These are phyloP conservation scores for Centropristis striata DNA, from an alignment of 2,113 vertebrate genomes.

Conservation along the genomic window DNA sequence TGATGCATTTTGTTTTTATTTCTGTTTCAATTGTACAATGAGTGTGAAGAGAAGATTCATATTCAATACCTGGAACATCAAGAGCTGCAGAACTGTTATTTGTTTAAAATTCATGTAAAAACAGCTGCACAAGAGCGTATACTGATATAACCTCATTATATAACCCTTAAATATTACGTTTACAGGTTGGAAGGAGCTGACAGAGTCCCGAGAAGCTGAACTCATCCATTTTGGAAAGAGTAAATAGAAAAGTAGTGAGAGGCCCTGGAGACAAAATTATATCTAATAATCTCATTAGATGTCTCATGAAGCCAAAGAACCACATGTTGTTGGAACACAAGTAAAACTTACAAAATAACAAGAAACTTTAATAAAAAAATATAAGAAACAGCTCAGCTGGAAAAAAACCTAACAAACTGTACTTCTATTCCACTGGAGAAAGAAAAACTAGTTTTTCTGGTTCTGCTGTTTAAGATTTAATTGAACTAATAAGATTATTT, in stretches of 20 bases:
- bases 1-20: too few relatives aligned
- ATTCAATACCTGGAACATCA: background rate
- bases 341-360: background rate
- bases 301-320: background rate
- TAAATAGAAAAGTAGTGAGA: background rate
- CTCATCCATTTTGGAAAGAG: slow-evolving; percentile 7
- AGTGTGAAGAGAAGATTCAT: background rate
- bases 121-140: background rate
- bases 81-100: background rate
- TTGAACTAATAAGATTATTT: slow-evolving; percentile 19
- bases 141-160: too few relatives aligned
- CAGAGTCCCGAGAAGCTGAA: background rate
- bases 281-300: background rate
- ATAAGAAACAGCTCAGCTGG: background rate
- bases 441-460: background rate
- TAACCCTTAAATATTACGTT: background rate
- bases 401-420: background rate
- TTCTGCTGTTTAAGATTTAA: background rate
- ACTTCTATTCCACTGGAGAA: too few relatives aligned
- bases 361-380: background rate
- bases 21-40: too few relatives aligned
- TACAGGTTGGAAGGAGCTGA: background rate
- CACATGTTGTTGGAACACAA: slow-evolving; percentile 9
- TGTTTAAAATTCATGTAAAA: background rate
- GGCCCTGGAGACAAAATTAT: background rate